Evolutionary conservation across 2,113 vertebrate species (phyloP).

Genomic region (Garra rufa): DNA sequence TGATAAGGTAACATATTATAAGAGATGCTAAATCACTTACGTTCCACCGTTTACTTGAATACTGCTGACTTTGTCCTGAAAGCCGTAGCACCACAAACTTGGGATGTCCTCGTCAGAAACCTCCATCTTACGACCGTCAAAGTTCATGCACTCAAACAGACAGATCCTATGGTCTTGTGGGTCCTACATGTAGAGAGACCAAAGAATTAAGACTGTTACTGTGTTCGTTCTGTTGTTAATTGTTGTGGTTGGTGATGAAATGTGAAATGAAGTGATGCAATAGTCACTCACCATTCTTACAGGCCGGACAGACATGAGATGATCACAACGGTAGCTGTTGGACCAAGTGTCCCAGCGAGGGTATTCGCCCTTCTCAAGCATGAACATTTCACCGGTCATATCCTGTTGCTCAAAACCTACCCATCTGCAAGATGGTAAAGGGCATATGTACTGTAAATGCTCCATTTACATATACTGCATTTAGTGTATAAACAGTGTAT

Average conservation of each 20-base stretch:
- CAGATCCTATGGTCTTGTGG: conserved; percentile 83
- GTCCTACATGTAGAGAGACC: conserved; percentile 66
- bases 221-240: neutral
- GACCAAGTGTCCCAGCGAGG: conserved; percentile 86
- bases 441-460: neutral
- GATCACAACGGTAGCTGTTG: conserved; percentile 82
- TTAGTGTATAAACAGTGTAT: neutral
- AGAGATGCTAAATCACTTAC: conserved; percentile 66
- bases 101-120: conserved; percentile 84
- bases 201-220: neutral
- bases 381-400: conserved; percentile 83
- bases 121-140: conserved; percentile 85
- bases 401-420: conserved; percentile 82
- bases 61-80: conserved; percentile 81
- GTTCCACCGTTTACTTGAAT: conserved; percentile 83
- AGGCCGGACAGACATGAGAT: conserved; percentile 80
- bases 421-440: conserved; percentile 71
- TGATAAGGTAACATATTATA: neutral
- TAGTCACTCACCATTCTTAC: conserved; percentile 76
- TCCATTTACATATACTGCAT: neutral
- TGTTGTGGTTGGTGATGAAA: neutral
- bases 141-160: conserved; percentile 78
- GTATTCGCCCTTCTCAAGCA: conserved; percentile 84
- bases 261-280: neutral
- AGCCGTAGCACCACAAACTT: conserved; percentile 83